Percentiles rank a stretch among this genome's conserved stretches.
These are phyloP conservation scores for Dicranocentrus wangi DNA, from an alignment of 2,888 invertebrate genomes.

Conservation along the genomic window DNA sequence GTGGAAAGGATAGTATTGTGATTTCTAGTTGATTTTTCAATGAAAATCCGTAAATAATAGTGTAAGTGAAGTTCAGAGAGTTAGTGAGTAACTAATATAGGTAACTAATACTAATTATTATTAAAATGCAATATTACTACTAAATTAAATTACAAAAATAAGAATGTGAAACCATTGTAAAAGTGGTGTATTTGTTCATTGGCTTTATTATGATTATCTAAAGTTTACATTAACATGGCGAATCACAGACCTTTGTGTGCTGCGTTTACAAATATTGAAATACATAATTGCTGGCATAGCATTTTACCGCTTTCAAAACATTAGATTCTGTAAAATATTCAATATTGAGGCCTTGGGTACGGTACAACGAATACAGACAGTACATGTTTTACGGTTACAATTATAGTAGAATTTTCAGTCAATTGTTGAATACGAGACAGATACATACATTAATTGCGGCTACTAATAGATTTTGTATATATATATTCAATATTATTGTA, in stretches of 20 bases:
- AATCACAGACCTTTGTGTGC: slow-evolving; percentile 66
- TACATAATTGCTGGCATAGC: slow-evolving; percentile 36
- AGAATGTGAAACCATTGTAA: too few relatives aligned
- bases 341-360: slow-evolving; percentile 47
- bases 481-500: not conserved
- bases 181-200: too few relatives aligned
- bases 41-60: not conserved
- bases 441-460: slow-evolving; percentile 21
- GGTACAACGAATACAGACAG: slow-evolving; percentile 40
- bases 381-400: too few relatives aligned
- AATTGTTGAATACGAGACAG: slow-evolving; percentile 30
- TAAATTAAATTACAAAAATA: not conserved
- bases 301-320: slow-evolving; percentile 10
- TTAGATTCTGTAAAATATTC: slow-evolving; percentile 54
- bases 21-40: slow-evolving; percentile 11
- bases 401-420: slow-evolving; percentile 41
- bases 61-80: not conserved
- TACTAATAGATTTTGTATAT: not conserved
- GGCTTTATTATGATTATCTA: slow-evolving; percentile 30
- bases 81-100: not conserved
- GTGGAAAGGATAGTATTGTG: slow-evolving; percentile 8
- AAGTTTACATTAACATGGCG: slow-evolving; percentile 46
- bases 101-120: not conserved
- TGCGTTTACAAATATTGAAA: slow-evolving; percentile 53
- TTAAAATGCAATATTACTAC: not conserved